Evolutionary conservation across 2,113 vertebrate genomes (phyloP).

Genomic region (Pandion haliaetus): DNA sequence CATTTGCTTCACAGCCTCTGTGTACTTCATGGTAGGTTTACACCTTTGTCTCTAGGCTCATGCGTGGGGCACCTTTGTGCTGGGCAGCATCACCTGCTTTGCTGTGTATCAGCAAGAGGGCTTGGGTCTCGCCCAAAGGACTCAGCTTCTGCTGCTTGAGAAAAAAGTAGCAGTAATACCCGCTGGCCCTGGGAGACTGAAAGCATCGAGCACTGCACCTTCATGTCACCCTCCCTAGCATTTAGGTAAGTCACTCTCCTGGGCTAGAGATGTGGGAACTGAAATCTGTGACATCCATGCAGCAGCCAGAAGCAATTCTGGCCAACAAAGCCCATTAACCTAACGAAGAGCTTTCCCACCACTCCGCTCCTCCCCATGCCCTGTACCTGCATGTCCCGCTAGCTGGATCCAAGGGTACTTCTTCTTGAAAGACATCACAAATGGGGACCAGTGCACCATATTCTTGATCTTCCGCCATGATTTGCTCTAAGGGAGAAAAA

Average conservation of each 20-base stretch:
- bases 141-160: background rate
- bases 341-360: background rate
- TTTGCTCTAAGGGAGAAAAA: slow-evolving; percentile 82
- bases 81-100: background rate
- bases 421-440: slow-evolving; percentile 99
- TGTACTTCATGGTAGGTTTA: background rate
- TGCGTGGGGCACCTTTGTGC: background rate
- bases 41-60: background rate
- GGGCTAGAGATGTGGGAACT: background rate
- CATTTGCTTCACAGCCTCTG: background rate
- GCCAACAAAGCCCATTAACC: background rate
- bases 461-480: slow-evolving; percentile 99
- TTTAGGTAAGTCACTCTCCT: background rate
- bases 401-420: slow-evolving; percentile 99
- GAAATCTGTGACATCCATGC: background rate
- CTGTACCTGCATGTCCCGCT: slow-evolving; percentile 92
- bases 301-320: background rate
- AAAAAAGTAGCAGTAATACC: background rate
- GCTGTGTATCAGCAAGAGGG: background rate
- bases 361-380: background rate
- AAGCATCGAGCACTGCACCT: background rate
- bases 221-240: background rate
- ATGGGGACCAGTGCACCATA: slow-evolving; percentile 98
- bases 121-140: background rate
- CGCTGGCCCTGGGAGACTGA: background rate